Percentiles rank a stretch among this genome's conserved stretches.
phyloP scores from a whole-genome alignment of 2,113 vertebrate species.

The Trichechus manatus region DNA sequence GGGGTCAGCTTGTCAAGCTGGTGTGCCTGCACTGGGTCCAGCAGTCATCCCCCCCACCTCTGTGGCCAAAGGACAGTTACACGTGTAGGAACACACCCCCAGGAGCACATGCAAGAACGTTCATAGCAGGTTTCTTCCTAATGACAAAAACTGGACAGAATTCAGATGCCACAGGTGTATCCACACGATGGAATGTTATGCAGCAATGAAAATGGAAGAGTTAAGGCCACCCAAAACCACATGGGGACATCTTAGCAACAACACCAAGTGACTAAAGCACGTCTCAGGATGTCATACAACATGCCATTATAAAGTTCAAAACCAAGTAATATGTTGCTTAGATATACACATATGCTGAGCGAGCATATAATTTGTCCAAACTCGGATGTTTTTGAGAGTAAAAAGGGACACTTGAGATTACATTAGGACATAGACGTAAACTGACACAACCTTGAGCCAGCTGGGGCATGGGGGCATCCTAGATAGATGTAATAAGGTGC shows the following conservation, averaged over 20 bases:
- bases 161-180: too few relatives aligned
- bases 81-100: neutral
- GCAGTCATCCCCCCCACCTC: neutral
- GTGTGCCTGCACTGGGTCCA: neutral
- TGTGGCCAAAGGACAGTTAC: neutral
- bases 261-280: neutral
- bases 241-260: neutral
- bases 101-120: neutral
- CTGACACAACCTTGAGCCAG: neutral
- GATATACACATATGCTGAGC: neutral
- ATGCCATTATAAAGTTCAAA: neutral
- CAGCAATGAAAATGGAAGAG: neutral
- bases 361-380: neutral
- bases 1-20: neutral
- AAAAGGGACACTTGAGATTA: neutral
- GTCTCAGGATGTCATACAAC: neutral
- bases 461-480: neutral
- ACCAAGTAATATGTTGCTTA: neutral
- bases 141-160: neutral
- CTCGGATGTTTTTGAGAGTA: neutral
- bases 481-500: neutral
- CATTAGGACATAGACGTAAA: neutral
- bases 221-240: neutral
- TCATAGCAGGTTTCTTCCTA: neutral
- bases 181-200: too few relatives aligned